Conservation (phyloP, 2,797 vertebrate genomes). For the Neostethus bicornis region DNA sequence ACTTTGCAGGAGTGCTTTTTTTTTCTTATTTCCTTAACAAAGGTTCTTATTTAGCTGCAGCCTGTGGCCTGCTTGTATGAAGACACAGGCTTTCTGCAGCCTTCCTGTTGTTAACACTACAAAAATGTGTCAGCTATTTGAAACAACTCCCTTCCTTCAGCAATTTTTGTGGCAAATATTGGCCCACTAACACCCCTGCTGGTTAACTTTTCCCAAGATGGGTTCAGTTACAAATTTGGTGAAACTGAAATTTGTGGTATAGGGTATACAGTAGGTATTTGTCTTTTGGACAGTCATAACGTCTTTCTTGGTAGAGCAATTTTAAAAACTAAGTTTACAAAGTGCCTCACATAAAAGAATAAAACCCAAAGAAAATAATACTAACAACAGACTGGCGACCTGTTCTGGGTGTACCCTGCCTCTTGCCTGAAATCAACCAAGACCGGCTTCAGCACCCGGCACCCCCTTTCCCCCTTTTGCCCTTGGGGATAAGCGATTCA, state of each 20-base stretch:
- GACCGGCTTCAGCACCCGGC: too few species aligned
- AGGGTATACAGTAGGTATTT: too few species aligned
- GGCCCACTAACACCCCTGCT: neutral
- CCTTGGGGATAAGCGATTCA: too few species aligned
- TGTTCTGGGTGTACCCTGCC: too few species aligned
- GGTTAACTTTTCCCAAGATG: neutral
- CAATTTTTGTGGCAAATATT: neutral
- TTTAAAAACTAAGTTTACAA: neutral
- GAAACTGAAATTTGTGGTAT: neutral
- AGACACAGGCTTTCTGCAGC: neutral
- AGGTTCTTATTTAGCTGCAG: neutral
- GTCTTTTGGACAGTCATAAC: neutral
- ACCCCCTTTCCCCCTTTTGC: too few species aligned
- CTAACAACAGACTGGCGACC: too few species aligned
- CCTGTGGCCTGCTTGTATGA: neutral
- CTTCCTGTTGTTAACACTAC: neutral
- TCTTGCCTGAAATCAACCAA: too few species aligned
- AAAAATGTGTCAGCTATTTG: neutral
- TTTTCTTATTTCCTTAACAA: neutral
- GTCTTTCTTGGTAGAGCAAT: too few species aligned
- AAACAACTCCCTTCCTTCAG: neutral
- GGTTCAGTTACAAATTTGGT: neutral
- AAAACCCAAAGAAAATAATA: too few species aligned
- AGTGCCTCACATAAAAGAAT: too few species aligned
- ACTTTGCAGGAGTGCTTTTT: neutral